A percentile compares a stretch with the other conserved stretches of the same genome.
Evolutionary conservation across 2,888 invertebrate genomes (phyloP).

Genomic region (Eupeodes luniger): DNA sequence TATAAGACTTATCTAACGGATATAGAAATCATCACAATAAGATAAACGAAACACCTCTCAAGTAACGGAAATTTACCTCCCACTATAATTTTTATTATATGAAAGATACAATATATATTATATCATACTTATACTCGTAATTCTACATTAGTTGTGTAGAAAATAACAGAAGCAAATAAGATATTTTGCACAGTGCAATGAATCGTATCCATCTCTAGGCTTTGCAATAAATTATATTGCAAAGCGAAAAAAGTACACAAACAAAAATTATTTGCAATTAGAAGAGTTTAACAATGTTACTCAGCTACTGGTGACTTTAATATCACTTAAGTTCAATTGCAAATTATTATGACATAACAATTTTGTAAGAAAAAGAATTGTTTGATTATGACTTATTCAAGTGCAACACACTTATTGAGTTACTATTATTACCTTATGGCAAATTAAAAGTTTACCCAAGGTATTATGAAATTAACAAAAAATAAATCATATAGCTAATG

Average conservation of each 20-base stretch:
- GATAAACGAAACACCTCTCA: conserved; percentile 48
- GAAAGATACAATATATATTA: conserved; percentile 10
- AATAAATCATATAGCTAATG: too few species aligned
- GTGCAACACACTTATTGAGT: neutral
- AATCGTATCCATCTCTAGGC: neutral
- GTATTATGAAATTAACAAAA: neutral
- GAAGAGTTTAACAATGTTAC: conserved; percentile 24
- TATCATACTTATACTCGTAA: neutral
- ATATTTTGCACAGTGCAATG: conserved; percentile 14
- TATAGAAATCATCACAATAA: conserved; percentile 1
- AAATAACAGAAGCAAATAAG: conserved; percentile 42
- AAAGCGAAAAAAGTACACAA: neutral
- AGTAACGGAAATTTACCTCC: conserved; percentile 52
- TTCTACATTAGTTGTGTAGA: neutral
- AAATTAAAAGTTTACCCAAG: neutral
- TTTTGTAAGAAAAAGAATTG: neutral
- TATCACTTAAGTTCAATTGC: conserved; percentile 71
- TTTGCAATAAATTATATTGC: too few species aligned
- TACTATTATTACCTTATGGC: neutral
- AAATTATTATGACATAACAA: conserved; percentile 44
- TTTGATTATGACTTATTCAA: neutral
- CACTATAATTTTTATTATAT: conserved; percentile 43
- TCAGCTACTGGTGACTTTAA: conserved; percentile 53
- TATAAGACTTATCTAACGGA: neutral
- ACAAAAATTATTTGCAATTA: conserved; percentile 24